Percentiles rank a stretch among this genome's conserved stretches.
Conservation (phyloP, 2,113 vertebrate species). For the Ranitomeya imitator region DNA sequence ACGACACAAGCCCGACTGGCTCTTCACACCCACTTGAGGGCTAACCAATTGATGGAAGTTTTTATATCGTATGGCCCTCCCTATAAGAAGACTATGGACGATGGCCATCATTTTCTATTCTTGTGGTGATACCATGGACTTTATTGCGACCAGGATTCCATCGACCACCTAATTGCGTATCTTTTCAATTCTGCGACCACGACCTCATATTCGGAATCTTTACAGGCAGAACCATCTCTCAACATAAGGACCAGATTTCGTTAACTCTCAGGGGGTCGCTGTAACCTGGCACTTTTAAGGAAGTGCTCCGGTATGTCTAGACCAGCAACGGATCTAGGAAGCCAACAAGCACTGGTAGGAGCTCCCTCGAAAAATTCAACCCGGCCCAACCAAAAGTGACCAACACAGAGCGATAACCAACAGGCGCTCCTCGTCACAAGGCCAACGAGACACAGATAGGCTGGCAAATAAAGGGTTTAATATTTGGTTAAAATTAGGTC, state of each 20-base stretch:
- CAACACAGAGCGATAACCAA: slow-evolving; percentile 96
- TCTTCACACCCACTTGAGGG: slow-evolving; percentile 85
- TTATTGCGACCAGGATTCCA: slow-evolving; percentile 86
- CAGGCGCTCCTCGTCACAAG: slow-evolving; percentile 94
- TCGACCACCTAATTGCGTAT: slow-evolving; percentile 80
- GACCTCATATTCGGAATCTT: slow-evolving; percentile 85
- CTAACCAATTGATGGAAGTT: slow-evolving; percentile 86
- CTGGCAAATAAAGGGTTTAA: slow-evolving; percentile 99
- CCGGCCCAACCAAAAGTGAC: slow-evolving; percentile 98
- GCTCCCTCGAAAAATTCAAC: slow-evolving; percentile 92
- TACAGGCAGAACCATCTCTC: slow-evolving; percentile 81
- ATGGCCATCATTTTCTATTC: slow-evolving; percentile 95
- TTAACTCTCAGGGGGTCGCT: slow-evolving; percentile 81
- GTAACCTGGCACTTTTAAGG: slow-evolving; percentile 81
- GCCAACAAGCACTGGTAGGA: slow-evolving; percentile 85
- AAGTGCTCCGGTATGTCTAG: slow-evolving; percentile 82
- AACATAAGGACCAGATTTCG: slow-evolving; percentile 86
- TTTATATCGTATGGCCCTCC: slow-evolving; percentile 85
- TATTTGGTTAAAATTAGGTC: slow-evolving; percentile 95
- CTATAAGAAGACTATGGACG: slow-evolving; percentile 82
- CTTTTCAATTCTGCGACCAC: slow-evolving; percentile 80
- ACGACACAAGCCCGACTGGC: slow-evolving; percentile 87
- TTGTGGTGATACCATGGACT: slow-evolving; percentile 87
- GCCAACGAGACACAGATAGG: slow-evolving; percentile 99
- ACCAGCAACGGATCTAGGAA: slow-evolving; percentile 94